These are phyloP conservation scores for Equus quagga DNA, from an alignment of 2,113 vertebrate species.

Conservation along the genomic window DNA sequence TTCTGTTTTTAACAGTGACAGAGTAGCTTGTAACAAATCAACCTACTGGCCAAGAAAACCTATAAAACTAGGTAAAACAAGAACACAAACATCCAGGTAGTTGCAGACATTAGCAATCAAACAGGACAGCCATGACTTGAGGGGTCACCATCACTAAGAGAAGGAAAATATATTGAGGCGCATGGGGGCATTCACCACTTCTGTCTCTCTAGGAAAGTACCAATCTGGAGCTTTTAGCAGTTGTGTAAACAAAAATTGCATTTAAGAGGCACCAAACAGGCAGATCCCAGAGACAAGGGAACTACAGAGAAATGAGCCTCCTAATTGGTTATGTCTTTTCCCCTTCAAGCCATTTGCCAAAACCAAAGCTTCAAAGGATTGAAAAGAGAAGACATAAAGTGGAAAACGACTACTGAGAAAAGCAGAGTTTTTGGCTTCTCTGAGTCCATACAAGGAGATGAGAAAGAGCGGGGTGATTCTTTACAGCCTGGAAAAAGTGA, in stretches of 20 bases:
- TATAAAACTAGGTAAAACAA: background rate
- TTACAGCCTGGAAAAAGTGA: background rate
- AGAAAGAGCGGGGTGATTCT: background rate
- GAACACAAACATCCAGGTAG: background rate
- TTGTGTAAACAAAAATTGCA: background rate
- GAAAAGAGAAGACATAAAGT: background rate
- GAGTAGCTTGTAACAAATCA: background rate
- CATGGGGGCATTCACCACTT: too few species aligned
- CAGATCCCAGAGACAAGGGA: background rate
- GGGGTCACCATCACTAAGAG: background rate
- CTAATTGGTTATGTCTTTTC: background rate
- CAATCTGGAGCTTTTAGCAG: background rate
- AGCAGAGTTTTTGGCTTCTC: background rate
- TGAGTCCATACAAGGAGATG: background rate
- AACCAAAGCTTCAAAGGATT: background rate
- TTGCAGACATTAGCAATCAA: background rate
- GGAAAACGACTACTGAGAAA: background rate
- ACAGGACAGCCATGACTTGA: background rate
- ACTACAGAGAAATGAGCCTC: background rate
- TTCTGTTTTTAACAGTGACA: slow-evolving; percentile 20
- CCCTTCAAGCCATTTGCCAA: background rate
- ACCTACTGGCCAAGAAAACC: background rate
- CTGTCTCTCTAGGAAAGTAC: background rate
- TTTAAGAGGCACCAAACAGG: background rate
- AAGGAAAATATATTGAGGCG: background rate